Base-by-base conservation (phyloP, 92 coral and sea anemone species). In the Ricordea florida region DNA sequence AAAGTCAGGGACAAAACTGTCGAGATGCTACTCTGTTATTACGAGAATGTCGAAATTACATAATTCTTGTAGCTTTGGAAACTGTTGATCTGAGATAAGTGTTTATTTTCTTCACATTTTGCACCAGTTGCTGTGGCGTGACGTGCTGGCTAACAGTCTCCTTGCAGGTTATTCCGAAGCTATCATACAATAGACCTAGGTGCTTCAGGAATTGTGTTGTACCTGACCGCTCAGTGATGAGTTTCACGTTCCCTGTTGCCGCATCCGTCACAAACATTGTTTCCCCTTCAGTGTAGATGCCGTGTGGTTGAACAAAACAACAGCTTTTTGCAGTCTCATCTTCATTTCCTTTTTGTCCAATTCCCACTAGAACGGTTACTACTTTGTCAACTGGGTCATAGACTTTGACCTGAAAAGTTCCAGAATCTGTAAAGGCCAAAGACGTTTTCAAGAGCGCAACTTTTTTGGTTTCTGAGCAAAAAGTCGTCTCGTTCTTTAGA, bases 171-270 rank as follows among this genome's bases (percentile, higher is more conserved):
- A 59, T 31, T 6, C 48, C 69, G 45, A 74, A 74, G 13, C 46
- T 74, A 60, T 74, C 80, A 59, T 74, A 74, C 3, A n/a, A 26
- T 13, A 59, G 35, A 48, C 88, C 88, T 5, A 65, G 13, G 56
- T 64, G 67, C 10, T 74, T 65, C 23, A 83, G 52, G 30, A 83
- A 74, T 45, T 57, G 22, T n/a, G n/a, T 59, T 44, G 88, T 83
- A n/a, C 72, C 76, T 29, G 78, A 65, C 3, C 74, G 53, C 44
- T 64, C 55, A 0, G 83, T 57, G 30, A 75, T 24, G 26, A 66
- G 55, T 65, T 76, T 83, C 49, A 83, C 35, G 22, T 55, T 58
- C 46, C 78, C 83, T 42, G 72, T 72, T 5, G 89, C 69, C 11
- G 75, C 88, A 67, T 83, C 78, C 44, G 89, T 75, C 21, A 69